These are phyloP conservation scores for Neoseiulus cucumeris DNA, from an alignment of 1,140 invertebrate genomes.

Conservation along the genomic window DNA sequence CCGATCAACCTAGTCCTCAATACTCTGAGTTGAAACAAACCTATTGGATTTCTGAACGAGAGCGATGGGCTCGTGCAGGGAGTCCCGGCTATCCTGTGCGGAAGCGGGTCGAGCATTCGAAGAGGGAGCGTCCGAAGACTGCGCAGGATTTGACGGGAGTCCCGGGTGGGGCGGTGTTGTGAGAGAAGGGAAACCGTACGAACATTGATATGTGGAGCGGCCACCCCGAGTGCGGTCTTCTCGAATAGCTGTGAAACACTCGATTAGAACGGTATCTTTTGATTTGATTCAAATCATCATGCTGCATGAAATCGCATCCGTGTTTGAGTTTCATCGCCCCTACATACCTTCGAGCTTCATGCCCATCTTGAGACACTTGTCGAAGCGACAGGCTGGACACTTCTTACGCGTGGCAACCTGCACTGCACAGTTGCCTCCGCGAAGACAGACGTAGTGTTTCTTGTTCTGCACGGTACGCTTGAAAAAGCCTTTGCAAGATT, in stretches of 20 bases:
- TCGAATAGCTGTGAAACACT: constrained; percentile 47
- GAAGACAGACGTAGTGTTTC: constrained; percentile 82
- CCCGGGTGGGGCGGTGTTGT: constrained; percentile 29
- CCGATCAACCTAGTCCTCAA: not conserved
- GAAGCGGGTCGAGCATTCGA: not conserved
- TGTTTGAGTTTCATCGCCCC: no score
- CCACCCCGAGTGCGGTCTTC: constrained; percentile 84
- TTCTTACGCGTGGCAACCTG: constrained; percentile 79
- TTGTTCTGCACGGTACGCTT: constrained; percentile 93
- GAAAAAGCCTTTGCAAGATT: constrained; percentile 93
- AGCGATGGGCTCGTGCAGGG: not conserved
- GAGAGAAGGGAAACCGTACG: constrained; percentile 46
- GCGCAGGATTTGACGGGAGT: not conserved
- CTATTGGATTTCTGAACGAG: constrained; percentile 1
- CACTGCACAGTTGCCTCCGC: constrained; percentile 70
- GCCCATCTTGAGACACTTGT: constrained; percentile 81
- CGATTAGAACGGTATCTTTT: not conserved
- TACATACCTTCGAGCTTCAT: constrained; percentile 78
- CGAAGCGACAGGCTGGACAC: constrained; percentile 88
- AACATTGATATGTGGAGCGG: constrained; percentile 81
- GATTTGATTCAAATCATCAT: not conserved
- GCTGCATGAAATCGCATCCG: not conserved
- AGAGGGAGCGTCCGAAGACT: not conserved
- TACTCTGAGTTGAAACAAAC: not conserved
- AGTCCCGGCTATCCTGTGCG: not conserved